Evolutionary conservation across 2,113 vertebrate species (phyloP).

Genomic region (Syrrhaptes paradoxus): DNA sequence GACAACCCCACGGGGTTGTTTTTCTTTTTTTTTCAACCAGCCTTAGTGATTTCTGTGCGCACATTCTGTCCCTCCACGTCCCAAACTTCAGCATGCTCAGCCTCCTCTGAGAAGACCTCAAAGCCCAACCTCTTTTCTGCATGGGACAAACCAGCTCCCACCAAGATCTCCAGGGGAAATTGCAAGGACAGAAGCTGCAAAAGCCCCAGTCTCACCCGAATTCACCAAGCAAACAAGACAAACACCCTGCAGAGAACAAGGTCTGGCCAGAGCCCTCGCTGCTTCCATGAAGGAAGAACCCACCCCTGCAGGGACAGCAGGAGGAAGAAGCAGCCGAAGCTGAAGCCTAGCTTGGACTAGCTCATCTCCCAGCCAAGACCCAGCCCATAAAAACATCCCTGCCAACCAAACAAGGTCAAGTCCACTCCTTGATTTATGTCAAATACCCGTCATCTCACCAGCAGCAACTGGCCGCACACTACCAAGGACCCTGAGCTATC

Average conservation of each 20-base stretch:
- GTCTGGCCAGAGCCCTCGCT: background rate
- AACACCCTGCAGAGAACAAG: background rate
- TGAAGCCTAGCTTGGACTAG: background rate
- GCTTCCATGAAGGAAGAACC: rapidly evolving
- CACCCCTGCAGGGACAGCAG: background rate
- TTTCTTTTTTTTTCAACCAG: background rate
- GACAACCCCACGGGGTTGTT: background rate
- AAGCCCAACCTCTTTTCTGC: background rate
- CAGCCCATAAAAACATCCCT: background rate
- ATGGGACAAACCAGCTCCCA: background rate
- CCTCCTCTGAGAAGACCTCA: background rate
- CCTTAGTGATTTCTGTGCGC: background rate
- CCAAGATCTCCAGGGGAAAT: background rate
- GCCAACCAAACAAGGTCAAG: background rate
- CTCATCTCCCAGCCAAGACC: background rate
- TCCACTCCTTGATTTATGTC: background rate
- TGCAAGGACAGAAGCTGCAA: background rate
- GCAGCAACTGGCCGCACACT: background rate
- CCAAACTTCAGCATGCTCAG: rapidly evolving
- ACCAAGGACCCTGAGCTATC: background rate
- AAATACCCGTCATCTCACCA: background rate
- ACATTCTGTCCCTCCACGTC: background rate
- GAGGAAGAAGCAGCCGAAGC: background rate
- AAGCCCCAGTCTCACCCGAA: background rate
- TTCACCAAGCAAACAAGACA: background rate